Percentiles rank a stretch among this genome's conserved stretches.
Evolutionary conservation across 2,888 invertebrate species (phyloP).

Genomic region (Papilio gigon): DNA sequence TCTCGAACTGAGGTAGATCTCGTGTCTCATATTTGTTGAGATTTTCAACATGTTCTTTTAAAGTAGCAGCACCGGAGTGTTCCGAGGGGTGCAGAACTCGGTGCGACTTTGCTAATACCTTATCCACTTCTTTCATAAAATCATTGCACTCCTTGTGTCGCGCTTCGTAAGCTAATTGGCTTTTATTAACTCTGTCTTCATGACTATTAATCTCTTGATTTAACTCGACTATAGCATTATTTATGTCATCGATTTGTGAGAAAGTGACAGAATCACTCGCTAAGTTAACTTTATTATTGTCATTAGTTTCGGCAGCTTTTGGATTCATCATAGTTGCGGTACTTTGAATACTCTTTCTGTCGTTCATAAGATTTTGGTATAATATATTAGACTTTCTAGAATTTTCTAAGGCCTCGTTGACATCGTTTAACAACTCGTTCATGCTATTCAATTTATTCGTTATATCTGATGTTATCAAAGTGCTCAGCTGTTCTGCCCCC

Average conservation of each 20-base stretch:
- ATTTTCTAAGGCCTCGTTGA: slow-evolving; percentile 73
- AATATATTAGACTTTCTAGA: slow-evolving; percentile 69
- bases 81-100: slow-evolving; percentile 64
- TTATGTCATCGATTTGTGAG: slow-evolving; percentile 69
- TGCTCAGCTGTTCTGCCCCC: slow-evolving; percentile 73
- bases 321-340: not conserved
- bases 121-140: slow-evolving; percentile 73
- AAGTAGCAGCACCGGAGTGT: slow-evolving; percentile 31
- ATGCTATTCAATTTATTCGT: slow-evolving; percentile 77
- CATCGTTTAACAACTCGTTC: slow-evolving; percentile 75
- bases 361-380: slow-evolving; percentile 63
- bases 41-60: slow-evolving; percentile 29
- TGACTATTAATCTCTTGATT: slow-evolving; percentile 69
- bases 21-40: slow-evolving; percentile 50
- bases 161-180: slow-evolving; percentile 64
- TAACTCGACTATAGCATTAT: slow-evolving; percentile 65
- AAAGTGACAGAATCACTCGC: slow-evolving; percentile 53
- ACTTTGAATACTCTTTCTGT: slow-evolving; percentile 22
- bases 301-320: slow-evolving; percentile 42
- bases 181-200: slow-evolving; percentile 67
- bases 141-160: slow-evolving; percentile 69
- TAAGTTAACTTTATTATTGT: slow-evolving; percentile 42
- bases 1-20: slow-evolving; percentile 54
- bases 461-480: slow-evolving; percentile 75
- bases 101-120: slow-evolving; percentile 67